Evolutionary conservation across 2,113 vertebrate species (phyloP).

Genomic region (Pelobates fuscus): DNA sequence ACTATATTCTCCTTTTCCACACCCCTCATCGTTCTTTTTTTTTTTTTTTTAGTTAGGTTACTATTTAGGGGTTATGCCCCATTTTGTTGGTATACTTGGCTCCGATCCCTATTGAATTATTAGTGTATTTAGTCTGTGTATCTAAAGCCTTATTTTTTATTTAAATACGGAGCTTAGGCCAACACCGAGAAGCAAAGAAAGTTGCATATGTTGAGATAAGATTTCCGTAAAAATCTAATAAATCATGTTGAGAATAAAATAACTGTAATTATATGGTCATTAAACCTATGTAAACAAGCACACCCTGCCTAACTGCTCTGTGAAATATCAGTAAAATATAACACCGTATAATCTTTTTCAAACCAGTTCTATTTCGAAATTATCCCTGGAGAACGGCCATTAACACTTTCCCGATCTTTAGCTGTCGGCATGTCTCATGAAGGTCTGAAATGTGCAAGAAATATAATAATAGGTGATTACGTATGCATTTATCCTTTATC

Average conservation of each 20-base stretch:
- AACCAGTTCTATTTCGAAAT: slow-evolving; percentile 39
- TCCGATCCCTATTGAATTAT: too few relatives aligned
- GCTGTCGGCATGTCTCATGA: slow-evolving; percentile 34
- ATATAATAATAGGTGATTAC: slow-evolving; percentile 47
- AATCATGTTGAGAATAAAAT: slow-evolving; percentile 44
- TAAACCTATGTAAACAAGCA: slow-evolving; percentile 50
- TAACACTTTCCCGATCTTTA: slow-evolving; percentile 38
- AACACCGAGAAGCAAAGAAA: not conserved
- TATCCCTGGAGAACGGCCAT: slow-evolving; percentile 44
- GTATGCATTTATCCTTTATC: slow-evolving; percentile 30
- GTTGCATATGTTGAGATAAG: not conserved
- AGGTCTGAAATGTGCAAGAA: slow-evolving; percentile 41
- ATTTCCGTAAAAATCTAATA: slow-evolving; percentile 30
- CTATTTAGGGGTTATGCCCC: too few relatives aligned
- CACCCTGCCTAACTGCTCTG: slow-evolving; percentile 44
- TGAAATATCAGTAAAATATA: slow-evolving; percentile 43
- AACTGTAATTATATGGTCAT: slow-evolving; percentile 44
- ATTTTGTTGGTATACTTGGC: too few relatives aligned
- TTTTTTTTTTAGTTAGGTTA: too few relatives aligned
- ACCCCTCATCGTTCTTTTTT: too few relatives aligned
- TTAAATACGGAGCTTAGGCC: too few relatives aligned
- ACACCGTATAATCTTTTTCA: slow-evolving; percentile 37
- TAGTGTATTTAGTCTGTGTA: too few relatives aligned
- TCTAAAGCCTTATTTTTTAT: too few relatives aligned
- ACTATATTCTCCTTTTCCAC: too few relatives aligned